Conservation (phyloP, 2,797 vertebrate species). For the Cetoscarus ocellatus region DNA sequence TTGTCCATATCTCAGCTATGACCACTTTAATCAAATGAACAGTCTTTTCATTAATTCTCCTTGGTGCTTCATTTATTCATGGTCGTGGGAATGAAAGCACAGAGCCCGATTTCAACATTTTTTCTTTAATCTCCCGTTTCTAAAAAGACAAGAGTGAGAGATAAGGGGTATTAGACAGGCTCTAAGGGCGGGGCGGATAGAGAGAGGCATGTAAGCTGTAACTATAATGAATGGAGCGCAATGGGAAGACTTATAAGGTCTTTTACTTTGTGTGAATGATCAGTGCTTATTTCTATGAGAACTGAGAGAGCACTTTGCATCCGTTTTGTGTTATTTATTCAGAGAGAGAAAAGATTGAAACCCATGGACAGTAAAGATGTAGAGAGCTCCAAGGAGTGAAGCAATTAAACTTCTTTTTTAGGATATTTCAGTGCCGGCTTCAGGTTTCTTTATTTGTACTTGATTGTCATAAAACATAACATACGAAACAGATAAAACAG, state of each 20-base stretch:
- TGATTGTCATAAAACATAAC: too few species aligned
- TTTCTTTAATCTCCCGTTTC: conserved; percentile 29
- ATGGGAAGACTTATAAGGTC: conserved; percentile 11
- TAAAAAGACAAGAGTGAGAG: conserved; percentile 22
- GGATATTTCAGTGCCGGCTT: too few species aligned
- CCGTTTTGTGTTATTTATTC: conserved; percentile 47
- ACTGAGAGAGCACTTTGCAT: conserved; percentile 16
- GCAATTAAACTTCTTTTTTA: neutral
- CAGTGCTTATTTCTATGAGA: conserved; percentile 39
- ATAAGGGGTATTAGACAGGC: conserved; percentile 10
- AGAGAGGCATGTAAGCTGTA: conserved; percentile 26
- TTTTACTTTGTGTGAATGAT: conserved; percentile 1
- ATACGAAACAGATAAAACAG: too few species aligned
- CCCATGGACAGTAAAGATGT: neutral
- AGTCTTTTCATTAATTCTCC: conserved; percentile 28
- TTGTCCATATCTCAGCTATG: conserved; percentile 3
- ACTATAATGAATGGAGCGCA: conserved; percentile 36
- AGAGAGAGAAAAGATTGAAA: conserved; percentile 19
- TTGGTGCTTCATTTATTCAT: conserved; percentile 5
- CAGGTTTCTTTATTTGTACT: too few species aligned
- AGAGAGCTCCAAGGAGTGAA: conserved; percentile 1
- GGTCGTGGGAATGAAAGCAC: conserved; percentile 26
- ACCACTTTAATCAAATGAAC: conserved; percentile 16
- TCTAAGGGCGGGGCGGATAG: conserved; percentile 19
- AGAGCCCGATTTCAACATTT: conserved; percentile 17